phyloP scores from a whole-genome alignment of 2,888 invertebrate genomes.

The Rotaria macrura region DNA sequence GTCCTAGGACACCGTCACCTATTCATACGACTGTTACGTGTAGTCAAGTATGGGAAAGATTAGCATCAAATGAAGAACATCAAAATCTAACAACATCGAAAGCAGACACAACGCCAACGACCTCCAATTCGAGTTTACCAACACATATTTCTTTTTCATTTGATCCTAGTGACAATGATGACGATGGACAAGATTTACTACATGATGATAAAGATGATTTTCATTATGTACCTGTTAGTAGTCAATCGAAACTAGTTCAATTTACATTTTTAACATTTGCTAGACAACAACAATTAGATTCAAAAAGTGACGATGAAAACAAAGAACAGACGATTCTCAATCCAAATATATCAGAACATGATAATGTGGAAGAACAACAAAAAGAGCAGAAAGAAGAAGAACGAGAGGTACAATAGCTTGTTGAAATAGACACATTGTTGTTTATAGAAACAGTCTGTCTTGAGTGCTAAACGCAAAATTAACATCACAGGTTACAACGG shows the following conservation, averaged over 20 bases:
- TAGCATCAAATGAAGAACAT: neutral
- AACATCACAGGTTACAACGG: too few species aligned
- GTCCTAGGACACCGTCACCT: neutral
- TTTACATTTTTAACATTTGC: neutral
- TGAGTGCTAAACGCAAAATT: too few species aligned
- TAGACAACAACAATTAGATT: neutral
- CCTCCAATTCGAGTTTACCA: neutral
- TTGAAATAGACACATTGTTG: too few species aligned
- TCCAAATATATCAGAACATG: neutral
- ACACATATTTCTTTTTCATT: neutral
- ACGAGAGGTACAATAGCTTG: neutral
- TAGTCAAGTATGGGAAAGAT: conserved; percentile 19
- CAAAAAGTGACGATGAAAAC: neutral
- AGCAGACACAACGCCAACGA: neutral
- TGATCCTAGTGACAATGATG: neutral
- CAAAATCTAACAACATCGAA: neutral
- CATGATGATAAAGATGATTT: neutral
- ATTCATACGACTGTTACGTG: neutral
- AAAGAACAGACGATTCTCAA: neutral
- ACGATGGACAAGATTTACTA: neutral
- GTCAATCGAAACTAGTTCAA: neutral
- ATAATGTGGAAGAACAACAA: neutral
- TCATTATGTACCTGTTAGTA: neutral
- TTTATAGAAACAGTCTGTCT: too few species aligned
- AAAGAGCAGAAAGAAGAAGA: neutral